Base-by-base conservation (phyloP, 2,113 vertebrate species). In the Corythornis cristatus region DNA sequence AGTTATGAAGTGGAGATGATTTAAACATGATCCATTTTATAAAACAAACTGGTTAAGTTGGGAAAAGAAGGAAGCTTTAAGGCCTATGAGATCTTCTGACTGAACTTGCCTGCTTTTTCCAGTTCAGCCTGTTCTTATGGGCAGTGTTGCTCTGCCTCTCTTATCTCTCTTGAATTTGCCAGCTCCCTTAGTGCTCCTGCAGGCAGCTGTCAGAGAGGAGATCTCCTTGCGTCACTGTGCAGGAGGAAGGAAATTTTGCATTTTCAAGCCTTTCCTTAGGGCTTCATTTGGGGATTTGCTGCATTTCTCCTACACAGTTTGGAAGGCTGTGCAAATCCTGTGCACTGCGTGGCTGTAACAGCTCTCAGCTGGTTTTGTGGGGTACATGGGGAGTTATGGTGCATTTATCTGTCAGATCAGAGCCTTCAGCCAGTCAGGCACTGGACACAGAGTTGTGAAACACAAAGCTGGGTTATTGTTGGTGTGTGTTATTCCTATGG, bases 101-200 rank as follows among this genome's bases (percentile, higher is more conserved):
- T 85, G 58, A 25, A 17, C 76, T n/a, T 43, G 22, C 61, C 87
- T 90, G 62, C 62, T 87, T 93, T 85, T 45, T 42, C 28, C 29
- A 17, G 50, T 56, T 80, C 64, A 37, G 23, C 50, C 46, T 72
- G 21, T 86, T 94, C 50, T 83, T 70, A 70, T 15, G 65, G 18
- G 21, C 37, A 42, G 3, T 9, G 58, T 40, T 85, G 33, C 42
- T 42, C 46, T 62, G 64, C 46, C 46, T 91, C 76, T 66, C 78
- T 87, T 95, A 42, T 79, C 77, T 79, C 35, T 60, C 72, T 73
- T 73, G 85, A 89, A 83, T 93, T 89, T 94, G 58, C 64, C 56
- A 73, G 45, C 54, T 93, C 78, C 31, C 37, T 91, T 89, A 86
- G 33, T 37, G 54, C 14, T 29, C 40, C 61, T 50, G 75, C n/a